A percentile compares a stretch with the other conserved stretches of the same genome.
These are phyloP conservation scores for Sinohyriopsis cumingii DNA, from an alignment of 2,888 invertebrate species.

Conservation along the genomic window DNA sequence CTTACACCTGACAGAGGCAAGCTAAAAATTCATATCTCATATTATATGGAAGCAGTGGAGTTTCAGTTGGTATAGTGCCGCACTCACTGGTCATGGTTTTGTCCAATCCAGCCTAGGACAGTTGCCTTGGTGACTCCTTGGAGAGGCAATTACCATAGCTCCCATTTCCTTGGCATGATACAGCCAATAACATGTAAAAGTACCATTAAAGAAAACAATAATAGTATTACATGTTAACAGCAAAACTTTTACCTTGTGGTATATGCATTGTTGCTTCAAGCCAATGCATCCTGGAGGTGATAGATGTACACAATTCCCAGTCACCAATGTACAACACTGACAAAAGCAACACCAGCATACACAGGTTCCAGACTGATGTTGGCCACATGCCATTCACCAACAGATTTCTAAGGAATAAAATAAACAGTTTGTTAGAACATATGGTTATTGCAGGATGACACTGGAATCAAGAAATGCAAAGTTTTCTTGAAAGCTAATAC, in stretches of 20 bases:
- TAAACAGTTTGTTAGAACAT: not conserved
- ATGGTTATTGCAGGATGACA: not conserved
- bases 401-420: constrained; percentile 68
- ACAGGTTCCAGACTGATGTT: constrained; percentile 73
- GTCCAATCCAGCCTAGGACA: too few species aligned
- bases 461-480: not conserved
- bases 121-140: too few species aligned
- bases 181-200: too few species aligned
- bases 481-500: not conserved
- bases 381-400: constrained; percentile 74
- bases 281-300: constrained; percentile 60
- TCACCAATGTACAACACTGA: constrained; percentile 67
- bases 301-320: constrained; percentile 54
- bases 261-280: constrained; percentile 51
- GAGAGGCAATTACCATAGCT: too few species aligned
- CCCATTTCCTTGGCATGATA: too few species aligned
- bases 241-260: constrained; percentile 43
- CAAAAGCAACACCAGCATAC: constrained; percentile 65
- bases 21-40: too few species aligned
- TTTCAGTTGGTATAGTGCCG: too few species aligned
- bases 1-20: too few species aligned
- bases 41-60: too few species aligned
- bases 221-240: too few species aligned
- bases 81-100: too few species aligned
- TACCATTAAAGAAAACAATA: too few species aligned